Evolutionary conservation across 2,888 invertebrate genomes (phyloP), one percentile per base, ranked within the genome.

Genomic region (Cerceris ruficornis): DNA sequence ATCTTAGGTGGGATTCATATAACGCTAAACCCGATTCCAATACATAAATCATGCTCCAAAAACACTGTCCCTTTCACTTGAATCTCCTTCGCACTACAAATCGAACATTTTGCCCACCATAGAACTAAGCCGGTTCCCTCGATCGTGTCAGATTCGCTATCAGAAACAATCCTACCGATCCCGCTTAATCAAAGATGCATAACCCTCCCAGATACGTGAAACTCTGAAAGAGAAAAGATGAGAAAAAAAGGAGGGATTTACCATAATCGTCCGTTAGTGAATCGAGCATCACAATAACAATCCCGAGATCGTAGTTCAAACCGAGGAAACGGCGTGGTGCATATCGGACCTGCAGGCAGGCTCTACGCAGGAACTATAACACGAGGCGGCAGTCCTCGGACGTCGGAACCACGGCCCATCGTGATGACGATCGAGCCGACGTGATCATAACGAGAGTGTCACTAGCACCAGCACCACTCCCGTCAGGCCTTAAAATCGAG

Each of bases 261-360:
- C 90, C 90, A 90, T 91, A 90, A 89, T 90, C 87, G 78, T 81
- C 83, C 81, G 84, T 86, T 87, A 80, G 83, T 84, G 83, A 85
- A 84, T 85, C 84, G 81, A 82, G 89, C 91, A 91, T 91, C 90
- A 90, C 88, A 90, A 86, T 79, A 80, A 58, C 75, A 84, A 84
- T 61, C 70, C 62, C 68, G 52, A 64, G 58, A 55, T 41, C 68
- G 81, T 64, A 69, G 60, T 54, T 52, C 64, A 49, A 69, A 72
- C 79, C 68, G 69, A 81, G 58, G 73, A 66, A 58, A 65, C 70
- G 46, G 55, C 75, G 68, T 65, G 61, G 8, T 54, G 67, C 49
- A 46, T 54, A 41, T 52, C 52, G 11, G 49, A 28, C 69, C 46
- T 58, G 41, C 28, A 28, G 28, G 28, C 28, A 28, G 69, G 39